Evolutionary conservation across 1,140 invertebrate genomes (phyloP).

Genomic region (Panonychus citri): DNA sequence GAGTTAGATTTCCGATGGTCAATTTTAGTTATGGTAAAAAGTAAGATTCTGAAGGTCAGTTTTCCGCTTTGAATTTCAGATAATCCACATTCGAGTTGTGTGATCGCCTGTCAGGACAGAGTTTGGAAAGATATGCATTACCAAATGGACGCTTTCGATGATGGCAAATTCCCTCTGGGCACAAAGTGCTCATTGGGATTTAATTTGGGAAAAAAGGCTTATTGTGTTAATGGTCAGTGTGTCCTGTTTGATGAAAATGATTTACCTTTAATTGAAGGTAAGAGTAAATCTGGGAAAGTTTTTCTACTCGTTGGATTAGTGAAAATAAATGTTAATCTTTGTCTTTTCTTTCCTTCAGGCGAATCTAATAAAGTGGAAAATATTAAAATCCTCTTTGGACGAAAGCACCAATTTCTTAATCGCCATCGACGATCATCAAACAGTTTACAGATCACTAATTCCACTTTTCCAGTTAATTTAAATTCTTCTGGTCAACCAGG

Average conservation of each 20-base stretch:
- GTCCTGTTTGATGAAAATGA: constrained; percentile 5
- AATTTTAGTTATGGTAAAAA: too few species aligned
- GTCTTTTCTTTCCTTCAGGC: constrained; percentile 6
- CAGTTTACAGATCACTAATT: too few species aligned
- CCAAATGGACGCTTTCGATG: constrained; percentile 17
- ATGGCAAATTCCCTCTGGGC: constrained; percentile 17
- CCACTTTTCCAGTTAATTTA: too few species aligned
- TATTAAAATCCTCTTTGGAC: neutral
- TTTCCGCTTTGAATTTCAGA: constrained; percentile 4
- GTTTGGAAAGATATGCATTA: constrained; percentile 17
- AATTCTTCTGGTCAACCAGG: too few species aligned
- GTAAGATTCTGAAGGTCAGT: too few species aligned
- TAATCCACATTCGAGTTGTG: constrained; percentile 14
- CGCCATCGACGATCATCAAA: neutral
- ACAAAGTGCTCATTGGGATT: constrained; percentile 13
- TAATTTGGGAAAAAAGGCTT: constrained; percentile 7
- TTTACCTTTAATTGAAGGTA: constrained; percentile 9
- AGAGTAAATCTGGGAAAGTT: too few species aligned
- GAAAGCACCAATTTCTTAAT: neutral
- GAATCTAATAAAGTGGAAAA: constrained; percentile 6
- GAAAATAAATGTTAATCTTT: too few species aligned
- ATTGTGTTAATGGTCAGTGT: constrained; percentile 16
- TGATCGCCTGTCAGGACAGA: constrained; percentile 16
- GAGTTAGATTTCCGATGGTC: neutral
- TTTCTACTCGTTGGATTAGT: too few species aligned